These are phyloP conservation scores for Stichopus chloronotus DNA, from an alignment of 35 echinoderm and acorn worm species.

Conservation along the genomic window DNA sequence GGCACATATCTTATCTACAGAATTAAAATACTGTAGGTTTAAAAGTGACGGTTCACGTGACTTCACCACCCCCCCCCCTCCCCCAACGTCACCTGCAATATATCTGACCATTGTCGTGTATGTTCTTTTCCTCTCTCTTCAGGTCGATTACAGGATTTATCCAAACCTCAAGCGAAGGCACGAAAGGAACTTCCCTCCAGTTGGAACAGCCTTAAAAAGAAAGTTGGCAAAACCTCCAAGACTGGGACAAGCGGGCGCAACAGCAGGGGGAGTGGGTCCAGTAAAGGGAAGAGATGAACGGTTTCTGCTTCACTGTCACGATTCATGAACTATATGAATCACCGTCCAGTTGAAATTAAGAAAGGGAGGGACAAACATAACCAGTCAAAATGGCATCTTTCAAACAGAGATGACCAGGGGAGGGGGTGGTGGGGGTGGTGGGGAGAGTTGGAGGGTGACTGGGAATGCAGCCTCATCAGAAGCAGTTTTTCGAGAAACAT, in stretches of 20 bases:
- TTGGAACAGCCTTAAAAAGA: conserved; percentile 53
- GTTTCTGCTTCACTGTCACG: background rate
- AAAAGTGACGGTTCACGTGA: too few species aligned
- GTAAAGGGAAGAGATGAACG: conserved; percentile 49
- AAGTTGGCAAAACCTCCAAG: conserved; percentile 16
- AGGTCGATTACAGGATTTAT: conserved; percentile 57
- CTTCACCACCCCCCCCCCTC: too few species aligned
- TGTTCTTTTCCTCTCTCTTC: background rate
- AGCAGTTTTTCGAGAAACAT: background rate
- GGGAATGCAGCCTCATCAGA: background rate
- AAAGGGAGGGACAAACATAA: too few species aligned
- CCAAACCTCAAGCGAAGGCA: conserved; percentile 13
- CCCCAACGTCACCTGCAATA: too few species aligned
- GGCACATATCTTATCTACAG: too few species aligned
- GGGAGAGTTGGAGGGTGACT: background rate
- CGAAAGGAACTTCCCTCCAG: conserved; percentile 12
- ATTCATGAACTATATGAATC: too few species aligned
- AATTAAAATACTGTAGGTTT: too few species aligned
- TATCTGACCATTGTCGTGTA: background rate
- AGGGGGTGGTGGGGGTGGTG: background rate
- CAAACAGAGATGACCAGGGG: too few species aligned
- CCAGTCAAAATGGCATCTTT: too few species aligned
- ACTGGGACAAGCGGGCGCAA: conserved; percentile 41
- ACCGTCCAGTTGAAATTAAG: too few species aligned
- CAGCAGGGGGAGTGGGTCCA: conserved; percentile 54